Conservation (phyloP, 2,113 vertebrate species). For the Sardina pilchardus region DNA sequence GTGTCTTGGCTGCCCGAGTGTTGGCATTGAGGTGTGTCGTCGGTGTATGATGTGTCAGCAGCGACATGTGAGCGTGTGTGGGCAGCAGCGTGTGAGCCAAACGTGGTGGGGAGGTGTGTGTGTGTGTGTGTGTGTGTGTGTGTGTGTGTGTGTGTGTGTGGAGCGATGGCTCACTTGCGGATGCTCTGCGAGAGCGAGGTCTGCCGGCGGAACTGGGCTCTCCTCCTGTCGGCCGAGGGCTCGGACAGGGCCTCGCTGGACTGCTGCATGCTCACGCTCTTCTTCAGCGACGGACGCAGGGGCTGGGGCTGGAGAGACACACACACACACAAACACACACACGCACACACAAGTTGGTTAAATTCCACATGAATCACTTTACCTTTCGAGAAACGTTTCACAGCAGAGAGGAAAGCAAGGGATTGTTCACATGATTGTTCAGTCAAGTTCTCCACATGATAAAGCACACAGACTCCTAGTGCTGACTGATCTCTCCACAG, state of each 20-base stretch:
- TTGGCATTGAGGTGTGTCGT: not conserved
- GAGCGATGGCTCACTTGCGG: constrained; percentile 77
- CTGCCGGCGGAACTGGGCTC: constrained; percentile 75
- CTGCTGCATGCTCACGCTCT: constrained; percentile 78
- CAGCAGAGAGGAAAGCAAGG: not conserved
- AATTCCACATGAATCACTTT: no score
- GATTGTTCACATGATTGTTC: not conserved
- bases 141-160: not conserved
- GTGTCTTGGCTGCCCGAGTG: not conserved
- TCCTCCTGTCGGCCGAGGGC: constrained; percentile 57
- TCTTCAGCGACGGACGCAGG: constrained; percentile 73
- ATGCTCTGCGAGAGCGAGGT: constrained; percentile 92
- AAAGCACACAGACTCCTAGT: not conserved
- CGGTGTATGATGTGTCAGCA: not conserved
- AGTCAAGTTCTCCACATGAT: not conserved
- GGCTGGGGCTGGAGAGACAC: constrained; percentile 73
- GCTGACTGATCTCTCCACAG: not conserved
- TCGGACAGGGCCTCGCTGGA: constrained; percentile 55
- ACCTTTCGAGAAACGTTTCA: no score
- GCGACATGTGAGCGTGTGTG: not conserved
- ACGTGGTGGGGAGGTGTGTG: not conserved
- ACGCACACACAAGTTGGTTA: not conserved
- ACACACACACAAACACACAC: not conserved
- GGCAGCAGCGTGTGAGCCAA: not conserved
- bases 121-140: not conserved